Percentiles rank a stretch among this genome's conserved stretches.
Evolutionary conservation across 2,888 invertebrate genomes (phyloP).

Genomic region (Tipula unca): DNA sequence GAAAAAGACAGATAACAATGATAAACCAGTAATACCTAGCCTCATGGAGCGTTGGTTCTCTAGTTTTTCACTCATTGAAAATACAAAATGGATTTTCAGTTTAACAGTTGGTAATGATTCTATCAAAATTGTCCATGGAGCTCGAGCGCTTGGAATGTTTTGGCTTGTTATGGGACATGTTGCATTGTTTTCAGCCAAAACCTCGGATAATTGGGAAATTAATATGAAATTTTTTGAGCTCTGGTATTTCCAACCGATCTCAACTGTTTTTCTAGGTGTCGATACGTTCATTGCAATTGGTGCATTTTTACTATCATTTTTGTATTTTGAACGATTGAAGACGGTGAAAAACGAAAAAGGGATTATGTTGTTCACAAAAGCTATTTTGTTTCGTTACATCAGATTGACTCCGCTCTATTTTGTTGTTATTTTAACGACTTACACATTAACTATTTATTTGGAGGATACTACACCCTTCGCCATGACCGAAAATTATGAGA

Average conservation of each 20-base stretch:
- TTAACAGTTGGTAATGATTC: neutral
- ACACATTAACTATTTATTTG: constrained; percentile 23
- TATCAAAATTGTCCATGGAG: neutral
- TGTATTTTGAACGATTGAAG: neutral
- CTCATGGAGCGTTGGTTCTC: too few relatives aligned
- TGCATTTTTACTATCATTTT: neutral
- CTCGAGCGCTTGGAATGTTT: neutral
- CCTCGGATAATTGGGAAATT: neutral
- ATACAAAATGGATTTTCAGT: too few relatives aligned
- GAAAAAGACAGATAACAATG: too few relatives aligned
- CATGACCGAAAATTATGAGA: constrained; percentile 23
- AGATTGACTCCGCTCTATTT: constrained; percentile 25
- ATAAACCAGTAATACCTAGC: too few relatives aligned
- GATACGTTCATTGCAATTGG: neutral
- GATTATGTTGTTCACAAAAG: neutral
- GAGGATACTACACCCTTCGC: constrained; percentile 24
- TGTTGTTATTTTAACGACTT: constrained; percentile 22
- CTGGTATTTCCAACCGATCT: neutral
- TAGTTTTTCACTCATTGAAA: too few relatives aligned
- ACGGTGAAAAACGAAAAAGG: neutral
- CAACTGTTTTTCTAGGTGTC: neutral
- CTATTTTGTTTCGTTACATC: neutral
- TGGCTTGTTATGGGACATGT: neutral
- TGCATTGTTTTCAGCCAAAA: neutral
- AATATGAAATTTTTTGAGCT: neutral